These are phyloP conservation scores for Amphipyra berbera DNA, from an alignment of 2,888 invertebrate species.

Conservation along the genomic window DNA sequence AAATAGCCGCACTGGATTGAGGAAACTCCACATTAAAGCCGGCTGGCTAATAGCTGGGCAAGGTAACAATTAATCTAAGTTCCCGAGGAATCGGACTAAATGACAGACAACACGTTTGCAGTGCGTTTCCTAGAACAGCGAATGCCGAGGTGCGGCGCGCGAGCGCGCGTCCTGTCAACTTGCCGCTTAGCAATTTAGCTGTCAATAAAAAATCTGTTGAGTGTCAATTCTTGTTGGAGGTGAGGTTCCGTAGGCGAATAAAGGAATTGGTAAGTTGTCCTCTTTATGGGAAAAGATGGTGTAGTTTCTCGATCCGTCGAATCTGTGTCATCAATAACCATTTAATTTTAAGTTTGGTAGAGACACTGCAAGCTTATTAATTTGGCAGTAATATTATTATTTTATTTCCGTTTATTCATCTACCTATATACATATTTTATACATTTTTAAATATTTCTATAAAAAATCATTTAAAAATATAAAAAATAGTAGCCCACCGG, in stretches of 20 bases:
- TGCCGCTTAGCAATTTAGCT: constrained; percentile 63
- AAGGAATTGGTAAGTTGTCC: neutral
- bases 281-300: too few species aligned
- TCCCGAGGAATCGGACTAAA: constrained; percentile 66
- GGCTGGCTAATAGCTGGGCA: constrained; percentile 64
- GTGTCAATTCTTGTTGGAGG: constrained; percentile 25
- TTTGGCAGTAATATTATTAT: too few species aligned
- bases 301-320: too few species aligned
- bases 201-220: constrained; percentile 58
- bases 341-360: too few species aligned
- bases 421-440: too few species aligned
- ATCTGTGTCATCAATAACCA: too few species aligned
- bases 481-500: too few species aligned
- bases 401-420: too few species aligned
- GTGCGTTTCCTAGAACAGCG: constrained; percentile 71
- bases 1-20: constrained; percentile 64
- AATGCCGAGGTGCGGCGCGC: constrained; percentile 57
- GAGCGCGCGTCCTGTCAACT: constrained; percentile 55
- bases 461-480: too few species aligned
- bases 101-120: constrained; percentile 66
- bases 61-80: constrained; percentile 73
- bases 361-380: too few species aligned
- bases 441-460: too few species aligned
- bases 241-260: constrained; percentile 29
- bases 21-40: constrained; percentile 72